phyloP scores from a whole-genome alignment of 2,888 invertebrate genomes.

The Camptogramma bilineatum region DNA sequence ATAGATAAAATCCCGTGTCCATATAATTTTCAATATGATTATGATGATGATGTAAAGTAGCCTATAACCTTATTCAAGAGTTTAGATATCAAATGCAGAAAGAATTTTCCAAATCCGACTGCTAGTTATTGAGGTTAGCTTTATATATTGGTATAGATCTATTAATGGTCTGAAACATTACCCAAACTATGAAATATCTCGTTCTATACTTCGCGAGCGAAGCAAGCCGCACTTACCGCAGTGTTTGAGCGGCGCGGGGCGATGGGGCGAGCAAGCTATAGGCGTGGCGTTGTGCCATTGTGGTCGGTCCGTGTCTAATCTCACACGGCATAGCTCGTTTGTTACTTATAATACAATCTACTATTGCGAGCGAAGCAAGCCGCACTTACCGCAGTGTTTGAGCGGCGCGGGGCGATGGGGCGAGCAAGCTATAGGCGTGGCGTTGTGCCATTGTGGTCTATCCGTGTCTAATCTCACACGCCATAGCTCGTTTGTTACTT shows the following conservation, averaged over 20 bases:
- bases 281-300: conserved; percentile 95
- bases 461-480: conserved; percentile 89
- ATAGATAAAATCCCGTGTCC: too few relatives aligned
- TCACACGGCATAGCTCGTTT: conserved; percentile 95
- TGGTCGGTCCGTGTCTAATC: conserved; percentile 87
- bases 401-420: conserved; percentile 81
- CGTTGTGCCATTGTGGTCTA: conserved; percentile 93
- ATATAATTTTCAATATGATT: too few relatives aligned
- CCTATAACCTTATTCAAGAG: too few relatives aligned
- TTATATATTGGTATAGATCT: too few relatives aligned
- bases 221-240: conserved; percentile 59
- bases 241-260: conserved; percentile 83
- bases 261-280: conserved; percentile 82
- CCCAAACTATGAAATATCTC: too few relatives aligned
- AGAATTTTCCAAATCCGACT: too few relatives aligned
- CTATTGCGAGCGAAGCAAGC: not conserved
- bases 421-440: conserved; percentile 88
- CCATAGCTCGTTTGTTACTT: conserved; percentile 93
- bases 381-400: conserved; percentile 80
- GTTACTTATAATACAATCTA: too few relatives aligned
- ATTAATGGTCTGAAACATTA: too few relatives aligned
- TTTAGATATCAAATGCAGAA: too few relatives aligned
- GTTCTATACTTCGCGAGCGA: too few relatives aligned
- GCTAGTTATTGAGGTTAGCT: too few relatives aligned
- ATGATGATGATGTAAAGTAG: too few relatives aligned